phyloP scores from a whole-genome alignment of 2,797 vertebrate genomes.

The Rhinichthys osculus region DNA sequence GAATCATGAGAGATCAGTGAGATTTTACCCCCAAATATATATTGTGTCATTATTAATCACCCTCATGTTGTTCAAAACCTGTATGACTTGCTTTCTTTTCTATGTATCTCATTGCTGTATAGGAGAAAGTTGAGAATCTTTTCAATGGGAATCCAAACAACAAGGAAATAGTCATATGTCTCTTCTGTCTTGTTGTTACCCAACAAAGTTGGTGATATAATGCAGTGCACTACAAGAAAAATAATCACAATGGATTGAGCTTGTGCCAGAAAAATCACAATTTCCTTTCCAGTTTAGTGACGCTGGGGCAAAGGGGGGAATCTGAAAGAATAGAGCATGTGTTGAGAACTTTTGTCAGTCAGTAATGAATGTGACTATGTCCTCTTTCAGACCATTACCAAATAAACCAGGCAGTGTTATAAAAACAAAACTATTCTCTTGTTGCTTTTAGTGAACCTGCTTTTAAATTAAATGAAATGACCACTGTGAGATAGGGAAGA shows the following conservation, averaged over 20 bases:
- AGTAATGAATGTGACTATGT: not conserved
- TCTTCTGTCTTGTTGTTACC: not conserved
- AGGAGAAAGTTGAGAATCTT: not conserved
- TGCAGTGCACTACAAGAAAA: not conserved
- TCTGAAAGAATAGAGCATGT: not conserved
- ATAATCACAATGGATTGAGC: not conserved
- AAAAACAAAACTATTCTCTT: not conserved
- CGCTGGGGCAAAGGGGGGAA: not conserved
- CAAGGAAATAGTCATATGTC: not conserved
- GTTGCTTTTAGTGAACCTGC: not conserved
- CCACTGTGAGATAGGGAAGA: not conserved
- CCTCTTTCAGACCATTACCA: not conserved
- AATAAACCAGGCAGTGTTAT: not conserved
- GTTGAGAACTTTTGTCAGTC: not conserved
- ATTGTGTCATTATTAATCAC: not conserved
- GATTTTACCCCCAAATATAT: not conserved
- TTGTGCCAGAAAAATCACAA: not conserved
- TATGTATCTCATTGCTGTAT: not conserved
- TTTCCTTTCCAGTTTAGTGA: not conserved
- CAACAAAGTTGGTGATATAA: not conserved
- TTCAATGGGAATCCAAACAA: not conserved
- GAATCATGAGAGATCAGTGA: not conserved
- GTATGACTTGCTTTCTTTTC: not conserved
- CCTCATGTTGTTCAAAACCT: conserved; percentile 7
- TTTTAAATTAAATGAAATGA: not conserved